Evolutionary conservation across 2,113 vertebrate species (phyloP), one percentile per base, ranked within the genome.

Genomic region (Chiloscyllium plagiosum): DNA sequence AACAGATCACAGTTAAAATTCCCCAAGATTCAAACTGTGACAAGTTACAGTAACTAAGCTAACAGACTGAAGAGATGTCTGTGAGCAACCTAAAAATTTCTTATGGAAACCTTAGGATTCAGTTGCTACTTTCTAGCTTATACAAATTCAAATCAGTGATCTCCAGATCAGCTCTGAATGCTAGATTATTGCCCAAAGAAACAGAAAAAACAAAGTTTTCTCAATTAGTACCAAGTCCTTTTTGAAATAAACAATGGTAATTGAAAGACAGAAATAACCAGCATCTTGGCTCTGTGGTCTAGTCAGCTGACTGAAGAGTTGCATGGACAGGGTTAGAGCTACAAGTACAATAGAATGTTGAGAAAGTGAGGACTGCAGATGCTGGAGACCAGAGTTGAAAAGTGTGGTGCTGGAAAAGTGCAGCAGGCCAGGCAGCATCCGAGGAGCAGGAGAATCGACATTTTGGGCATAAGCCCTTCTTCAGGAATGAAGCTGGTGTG

Each of bases 161-260:
- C 69, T 95, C 68, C 69, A 72, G 68, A 95, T 50, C 52, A 33
- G 76, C 47, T 15, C 94, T 33, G 24, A 22, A 76, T 15, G 52
- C 24, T 15, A n/a, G 68, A 95, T 95, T 95, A 95, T 95, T 22
- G 66, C 12, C 42, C 37, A 95, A 95, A 95, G 94, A 52, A 76
- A 72, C 37, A 50, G 56, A 70, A 42, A 72, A 72, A 33, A 22
- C 7, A 33, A 50, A 47, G 33, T 72, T 52, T 95, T 72, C 68
- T 50, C 50, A 76, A 76, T 70, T 76, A 95, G 52, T 72, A 95
- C 70, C 15, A 76, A 95, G 68, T 1, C 47, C 61, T 68, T 42
- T 72, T 72, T 42, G 50, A 72, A 94, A 94, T 37, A n/a, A 69
- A 37, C 70, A 94, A 47, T n/a, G 65, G 7, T 52, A 29, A 37